Base-by-base conservation (phyloP, 1,140 invertebrate species). In the Hycleus cichorii region DNA sequence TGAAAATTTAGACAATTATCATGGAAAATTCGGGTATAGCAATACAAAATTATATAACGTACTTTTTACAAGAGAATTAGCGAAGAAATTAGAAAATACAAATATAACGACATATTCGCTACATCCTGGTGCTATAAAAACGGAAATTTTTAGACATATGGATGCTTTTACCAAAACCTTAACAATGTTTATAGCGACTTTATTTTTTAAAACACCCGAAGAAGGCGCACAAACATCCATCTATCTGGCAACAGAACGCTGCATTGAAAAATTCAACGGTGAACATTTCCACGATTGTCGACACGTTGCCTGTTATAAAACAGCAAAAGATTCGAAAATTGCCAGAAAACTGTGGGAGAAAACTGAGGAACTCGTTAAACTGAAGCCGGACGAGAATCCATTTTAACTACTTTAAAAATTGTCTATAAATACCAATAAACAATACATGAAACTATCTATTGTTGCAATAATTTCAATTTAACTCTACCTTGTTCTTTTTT, bases 41-140 rank as follows among this genome's bases (percentile, higher is more conserved):
- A 83, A 84, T 65, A 87, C 84, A 55, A 90, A 90, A 75, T 65
- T 89, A 46, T 85, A 85, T 4, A 82, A 86, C 54, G 69, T 85
- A 12, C 72, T 89, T 2, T 88, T 89, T 61, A 82, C 79, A 0
- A 77, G 73, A n/a, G 82, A 88, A 72, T 73, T 90, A 25, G 73
- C 77, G 25, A 72, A 72, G 46, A 72, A 75, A 57, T 64, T 88
- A 12, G 70, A 81, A 77, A 78, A 78, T 76, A 76, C 54, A 42
- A 61, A 56, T 18, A 62, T 72, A 0, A 65, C 47, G 9, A 63
- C 66, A 0, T 69, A 71, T 59, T 66, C 63, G 10, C 59, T 71
- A 8, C 69, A 72, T 64, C 72, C 72, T 7, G 72, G 70, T 40
- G 58, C 63, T 6, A 62, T 73, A n/a, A 54, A 64, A 56, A 73